Base-by-base conservation (phyloP, 2,113 vertebrate species). In the Vidua chalybeata region DNA sequence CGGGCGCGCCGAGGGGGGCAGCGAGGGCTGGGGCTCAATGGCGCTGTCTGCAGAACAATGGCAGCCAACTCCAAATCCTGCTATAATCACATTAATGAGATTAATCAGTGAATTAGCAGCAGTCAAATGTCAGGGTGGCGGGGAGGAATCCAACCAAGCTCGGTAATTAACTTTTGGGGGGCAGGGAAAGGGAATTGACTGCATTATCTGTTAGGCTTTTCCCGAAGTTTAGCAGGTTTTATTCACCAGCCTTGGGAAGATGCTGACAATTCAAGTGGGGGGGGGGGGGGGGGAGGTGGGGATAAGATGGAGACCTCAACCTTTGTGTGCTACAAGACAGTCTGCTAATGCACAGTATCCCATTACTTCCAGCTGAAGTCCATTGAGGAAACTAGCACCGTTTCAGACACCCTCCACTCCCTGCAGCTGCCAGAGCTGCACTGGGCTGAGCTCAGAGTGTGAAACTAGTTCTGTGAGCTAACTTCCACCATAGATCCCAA, bases 41-140 rank as follows among this genome's bases (percentile, higher is more conserved):
- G 97, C 96, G 95, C 92, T 95, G 95, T 84, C 97, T 96, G 79
- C 97, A 93, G 97, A 98, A 98, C 98, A 98, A 98, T 98, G 97
- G 98, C 98, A 98, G 98, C 98, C 97, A 95, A 64, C 95, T 98
- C 97, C 97, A 98, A 98, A 98, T 98, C 98, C 98, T 80, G 76
- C 98, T 93, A 95, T 98, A 98, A 98, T 99, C 98, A 98, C 98
- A 94, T 98, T 98, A 98, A 98, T 98, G 98, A 98, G 98, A 98
- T 98, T 98, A 98, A 98, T 98, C 98, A 98, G 98, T 95, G 98
- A 99, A 98, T 98, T 98, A 98, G 98, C 98, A 97, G 98, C 97
- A 98, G 98, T 98, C 98, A 98, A 98, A 98, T 98, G 98, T 98
- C 98, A 98, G 97, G 97, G 97, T 98, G 97, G 97, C 88, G 52